Evolutionary conservation across 2,797 vertebrate genomes (phyloP), one percentile per base, ranked within the genome.

Genomic region (Sebastes minor): DNA sequence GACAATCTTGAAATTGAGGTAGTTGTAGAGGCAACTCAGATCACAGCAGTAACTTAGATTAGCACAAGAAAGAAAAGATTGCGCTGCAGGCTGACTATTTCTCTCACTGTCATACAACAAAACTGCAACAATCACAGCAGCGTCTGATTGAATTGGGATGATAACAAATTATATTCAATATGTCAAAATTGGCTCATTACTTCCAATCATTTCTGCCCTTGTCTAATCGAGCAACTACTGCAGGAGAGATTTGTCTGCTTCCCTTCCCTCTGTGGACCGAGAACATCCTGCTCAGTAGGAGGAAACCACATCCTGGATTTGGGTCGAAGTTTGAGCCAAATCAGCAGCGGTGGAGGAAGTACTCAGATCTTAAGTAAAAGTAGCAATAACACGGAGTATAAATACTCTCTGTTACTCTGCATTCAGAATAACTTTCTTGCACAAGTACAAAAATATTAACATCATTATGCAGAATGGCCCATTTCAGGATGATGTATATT

Each of bases 41-140:
- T 85, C 80, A 59, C 72, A 83, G 80, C 77, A 68, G 71, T 71
- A 55, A 52, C 69, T 63, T 32, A 38, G 35, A 73, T 78, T 67
- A 75, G 23, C 14, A 52, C 49, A 22, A 25, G 10, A 67, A 46
- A 56, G 38, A 74, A 55, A 62, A 38, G 49, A 80, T 73, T 52
- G 35, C 55, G 55, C 72, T 67, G 65, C 71, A 49, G 79, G 69
- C 20, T 20, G 56, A 49, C 13, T 3, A 60, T 78, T 84, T 86
- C 53, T 73, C 33, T 70, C 38, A 42, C 59, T 9, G 38, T 16
- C 1, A 1, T 49, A 30, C 13, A 59, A 52, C 52, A 64, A 60
- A 76, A 78, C 42, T 52, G 69, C 71, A 81, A 42, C 52, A 67
- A 30, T 55, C 74, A 53, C 65, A 80, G 74, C 61, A 6, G 71